Conservation (phyloP, 2,113 vertebrate genomes). For the Platysternon megacephalum region DNA sequence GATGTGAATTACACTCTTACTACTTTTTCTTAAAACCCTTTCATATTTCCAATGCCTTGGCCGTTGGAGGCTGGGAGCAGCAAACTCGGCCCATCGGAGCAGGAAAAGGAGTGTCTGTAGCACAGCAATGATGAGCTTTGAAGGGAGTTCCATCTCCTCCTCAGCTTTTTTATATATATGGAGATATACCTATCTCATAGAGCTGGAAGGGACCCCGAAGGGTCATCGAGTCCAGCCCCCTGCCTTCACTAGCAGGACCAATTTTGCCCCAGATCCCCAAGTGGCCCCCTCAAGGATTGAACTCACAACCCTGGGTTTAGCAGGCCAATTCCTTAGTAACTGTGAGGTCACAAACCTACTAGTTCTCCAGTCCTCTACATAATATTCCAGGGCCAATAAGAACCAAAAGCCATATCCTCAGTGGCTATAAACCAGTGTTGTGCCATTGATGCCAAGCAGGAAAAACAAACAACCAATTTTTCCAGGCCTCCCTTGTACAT, state of each 20-base stretch:
- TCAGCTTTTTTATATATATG: no score
- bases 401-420: neutral
- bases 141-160: neutral
- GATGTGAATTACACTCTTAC: neutral
- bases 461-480: neutral
- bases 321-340: neutral
- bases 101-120: neutral
- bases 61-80: neutral
- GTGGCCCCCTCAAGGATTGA: no score
- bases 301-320: no score
- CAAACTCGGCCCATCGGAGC: neutral
- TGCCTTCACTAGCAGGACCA: no score
- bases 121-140: neutral
- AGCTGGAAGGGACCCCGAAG: no score
- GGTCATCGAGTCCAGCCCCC: no score
- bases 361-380: neutral
- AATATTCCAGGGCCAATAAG: neutral
- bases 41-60: neutral
- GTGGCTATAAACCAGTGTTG: neutral
- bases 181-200: no score
- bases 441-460: neutral
- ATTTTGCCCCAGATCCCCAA: no score
- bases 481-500: neutral
- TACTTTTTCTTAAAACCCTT: neutral
- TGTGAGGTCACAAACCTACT: neutral